Conservation (phyloP, 2,797 vertebrate genomes). For the Sebastes kiyomatsui region DNA sequence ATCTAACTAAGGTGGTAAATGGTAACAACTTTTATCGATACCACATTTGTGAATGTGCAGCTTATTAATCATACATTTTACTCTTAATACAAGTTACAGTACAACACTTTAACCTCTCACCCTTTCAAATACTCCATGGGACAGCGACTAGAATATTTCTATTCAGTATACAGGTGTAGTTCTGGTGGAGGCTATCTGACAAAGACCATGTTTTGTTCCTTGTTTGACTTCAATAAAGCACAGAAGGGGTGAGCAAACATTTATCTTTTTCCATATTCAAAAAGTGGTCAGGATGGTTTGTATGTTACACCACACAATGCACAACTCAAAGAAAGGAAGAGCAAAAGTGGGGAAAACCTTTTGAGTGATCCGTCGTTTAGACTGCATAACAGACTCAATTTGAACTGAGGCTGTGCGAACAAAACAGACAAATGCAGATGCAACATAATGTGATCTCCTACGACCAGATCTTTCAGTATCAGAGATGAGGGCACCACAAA, state of each 20-base stretch:
- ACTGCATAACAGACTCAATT: background rate
- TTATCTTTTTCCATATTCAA: constrained; percentile 18
- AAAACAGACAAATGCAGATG: constrained; percentile 7
- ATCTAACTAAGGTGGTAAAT: background rate
- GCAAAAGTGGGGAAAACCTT: background rate
- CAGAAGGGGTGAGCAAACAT: constrained; percentile 33
- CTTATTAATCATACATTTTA: background rate
- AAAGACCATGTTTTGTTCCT: constrained; percentile 17
- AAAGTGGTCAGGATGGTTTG: background rate
- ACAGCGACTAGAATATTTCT: background rate
- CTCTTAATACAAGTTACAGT: background rate
- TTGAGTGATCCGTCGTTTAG: constrained; percentile 4
- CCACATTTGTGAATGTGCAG: background rate
- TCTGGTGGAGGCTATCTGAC: background rate
- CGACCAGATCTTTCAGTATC: background rate
- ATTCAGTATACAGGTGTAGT: background rate
- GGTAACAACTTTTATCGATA: background rate
- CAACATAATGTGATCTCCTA: background rate
- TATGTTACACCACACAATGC: background rate
- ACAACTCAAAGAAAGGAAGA: background rate
- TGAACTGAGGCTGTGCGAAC: background rate
- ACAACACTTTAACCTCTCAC: background rate
- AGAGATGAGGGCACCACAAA: background rate
- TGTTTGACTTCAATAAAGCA: constrained; percentile 40
- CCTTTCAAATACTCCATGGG: background rate